Evolutionary conservation across 2,888 invertebrate species (phyloP).

Genomic region (Harpalus rubripes): DNA sequence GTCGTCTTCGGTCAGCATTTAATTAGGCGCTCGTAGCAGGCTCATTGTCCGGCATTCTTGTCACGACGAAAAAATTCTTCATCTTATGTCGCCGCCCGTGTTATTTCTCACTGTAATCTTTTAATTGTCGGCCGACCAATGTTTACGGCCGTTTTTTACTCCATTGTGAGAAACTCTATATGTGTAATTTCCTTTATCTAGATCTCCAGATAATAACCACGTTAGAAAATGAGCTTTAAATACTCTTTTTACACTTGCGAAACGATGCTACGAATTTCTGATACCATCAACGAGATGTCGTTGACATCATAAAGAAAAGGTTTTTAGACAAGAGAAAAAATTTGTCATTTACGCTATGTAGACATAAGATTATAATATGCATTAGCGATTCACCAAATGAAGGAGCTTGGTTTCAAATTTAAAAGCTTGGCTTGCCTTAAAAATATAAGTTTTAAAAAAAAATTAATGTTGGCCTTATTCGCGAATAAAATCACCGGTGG

Average conservation of each 20-base stretch:
- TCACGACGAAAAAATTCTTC: conserved; percentile 53
- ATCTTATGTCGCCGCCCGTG: conserved; percentile 41
- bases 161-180: conserved; percentile 49
- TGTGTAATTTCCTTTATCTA: conserved; percentile 49
- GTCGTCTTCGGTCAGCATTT: conserved; percentile 60
- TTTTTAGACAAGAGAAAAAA: neutral
- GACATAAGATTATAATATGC: too few species aligned
- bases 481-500: too few species aligned
- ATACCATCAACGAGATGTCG: conserved; percentile 22
- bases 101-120: conserved; percentile 57
- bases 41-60: conserved; percentile 62
- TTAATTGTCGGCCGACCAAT: conserved; percentile 58
- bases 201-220: conserved; percentile 47
- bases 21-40: conserved; percentile 58
- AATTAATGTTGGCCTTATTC: too few species aligned
- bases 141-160: conserved; percentile 32
- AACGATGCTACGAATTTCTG: conserved; percentile 16
- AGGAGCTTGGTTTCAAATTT: too few species aligned
- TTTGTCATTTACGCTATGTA: too few species aligned
- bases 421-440: too few species aligned
- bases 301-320: conserved; percentile 1
- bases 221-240: conserved; percentile 30
- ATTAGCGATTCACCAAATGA: too few species aligned
- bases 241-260: conserved; percentile 50
- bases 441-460: too few species aligned